phyloP scores from a whole-genome alignment of 2,888 invertebrate genomes.

The Acleris literana region DNA sequence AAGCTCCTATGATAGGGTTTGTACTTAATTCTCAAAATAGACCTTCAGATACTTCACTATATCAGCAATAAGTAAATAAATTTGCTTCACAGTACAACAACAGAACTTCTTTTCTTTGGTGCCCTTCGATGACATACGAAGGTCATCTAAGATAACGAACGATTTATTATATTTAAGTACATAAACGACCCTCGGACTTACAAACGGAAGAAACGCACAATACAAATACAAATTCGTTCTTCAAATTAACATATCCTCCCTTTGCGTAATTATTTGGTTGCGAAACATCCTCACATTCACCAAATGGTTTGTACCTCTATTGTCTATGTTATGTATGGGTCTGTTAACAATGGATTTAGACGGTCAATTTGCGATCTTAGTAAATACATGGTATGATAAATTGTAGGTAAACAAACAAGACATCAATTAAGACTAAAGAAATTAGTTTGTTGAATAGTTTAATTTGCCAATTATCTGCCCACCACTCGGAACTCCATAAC shows the following conservation, averaged over 20 bases:
- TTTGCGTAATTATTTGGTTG: slow-evolving; percentile 44
- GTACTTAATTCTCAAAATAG: too few relatives aligned
- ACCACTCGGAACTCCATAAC: too few relatives aligned
- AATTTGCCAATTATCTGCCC: not conserved
- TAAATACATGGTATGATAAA: slow-evolving; percentile 8
- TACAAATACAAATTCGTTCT: slow-evolving; percentile 31
- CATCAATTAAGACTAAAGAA: not conserved
- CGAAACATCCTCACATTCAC: slow-evolving; percentile 50
- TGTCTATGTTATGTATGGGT: slow-evolving; percentile 47
- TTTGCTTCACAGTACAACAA: too few relatives aligned
- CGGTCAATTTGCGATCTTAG: slow-evolving; percentile 39
- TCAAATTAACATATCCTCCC: slow-evolving; percentile 40
- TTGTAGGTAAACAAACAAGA: slow-evolving; percentile 5
- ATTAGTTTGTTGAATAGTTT: not conserved
- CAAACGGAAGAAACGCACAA: slow-evolving; percentile 28
- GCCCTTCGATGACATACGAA: not conserved
- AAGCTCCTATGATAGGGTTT: too few relatives aligned
- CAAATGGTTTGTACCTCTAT: slow-evolving; percentile 45
- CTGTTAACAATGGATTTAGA: slow-evolving; percentile 49
- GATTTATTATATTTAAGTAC: slow-evolving; percentile 12
- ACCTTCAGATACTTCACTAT: too few relatives aligned
- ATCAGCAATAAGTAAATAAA: too few relatives aligned
- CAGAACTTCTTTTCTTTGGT: too few relatives aligned
- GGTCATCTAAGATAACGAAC: slow-evolving; percentile 19
- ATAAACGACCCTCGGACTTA: slow-evolving; percentile 10